phyloP scores from a whole-genome alignment of 1,140 invertebrate genomes.

The Mamestra configurata region DNA sequence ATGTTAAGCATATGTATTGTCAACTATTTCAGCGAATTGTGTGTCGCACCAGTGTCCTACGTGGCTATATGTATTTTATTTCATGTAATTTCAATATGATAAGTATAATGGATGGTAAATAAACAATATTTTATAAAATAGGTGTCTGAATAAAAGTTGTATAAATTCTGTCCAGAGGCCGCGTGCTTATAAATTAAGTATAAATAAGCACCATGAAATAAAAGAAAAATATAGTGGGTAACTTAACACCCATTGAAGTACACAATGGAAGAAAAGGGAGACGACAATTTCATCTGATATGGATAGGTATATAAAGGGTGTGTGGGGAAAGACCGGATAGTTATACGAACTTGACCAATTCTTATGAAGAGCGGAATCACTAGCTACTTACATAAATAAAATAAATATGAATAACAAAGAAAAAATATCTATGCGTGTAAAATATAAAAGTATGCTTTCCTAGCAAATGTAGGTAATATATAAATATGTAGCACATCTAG shows the following conservation, averaged over 20 bases:
- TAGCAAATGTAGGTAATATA: constrained; percentile 41
- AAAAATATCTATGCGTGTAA: constrained; percentile 26
- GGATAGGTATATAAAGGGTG: not conserved
- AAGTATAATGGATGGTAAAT: constrained; percentile 52
- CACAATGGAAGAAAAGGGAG: constrained; percentile 18
- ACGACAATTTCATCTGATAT: constrained; percentile 3
- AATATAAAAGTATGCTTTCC: constrained; percentile 26
- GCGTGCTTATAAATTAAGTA: constrained; percentile 57
- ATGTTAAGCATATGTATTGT: constrained; percentile 83
- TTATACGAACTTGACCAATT: constrained; percentile 24
- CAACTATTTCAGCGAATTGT: constrained; percentile 66
- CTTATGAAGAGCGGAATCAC: not conserved
- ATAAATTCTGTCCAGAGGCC: constrained; percentile 70
- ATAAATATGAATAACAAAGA: not conserved
- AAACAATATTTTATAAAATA: constrained; percentile 60
- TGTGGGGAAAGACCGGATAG: not conserved
- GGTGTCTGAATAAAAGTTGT: constrained; percentile 56
- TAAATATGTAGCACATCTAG: constrained; percentile 51
- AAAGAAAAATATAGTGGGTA: constrained; percentile 33
- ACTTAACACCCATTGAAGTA: constrained; percentile 16
- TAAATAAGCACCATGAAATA: constrained; percentile 50
- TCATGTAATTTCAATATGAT: constrained; percentile 47
- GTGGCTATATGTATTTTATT: constrained; percentile 26
- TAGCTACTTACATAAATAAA: constrained; percentile 42
- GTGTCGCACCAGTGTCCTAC: constrained; percentile 78